Conservation (phyloP, 2,113 vertebrate species). For the Microtus montanus region DNA sequence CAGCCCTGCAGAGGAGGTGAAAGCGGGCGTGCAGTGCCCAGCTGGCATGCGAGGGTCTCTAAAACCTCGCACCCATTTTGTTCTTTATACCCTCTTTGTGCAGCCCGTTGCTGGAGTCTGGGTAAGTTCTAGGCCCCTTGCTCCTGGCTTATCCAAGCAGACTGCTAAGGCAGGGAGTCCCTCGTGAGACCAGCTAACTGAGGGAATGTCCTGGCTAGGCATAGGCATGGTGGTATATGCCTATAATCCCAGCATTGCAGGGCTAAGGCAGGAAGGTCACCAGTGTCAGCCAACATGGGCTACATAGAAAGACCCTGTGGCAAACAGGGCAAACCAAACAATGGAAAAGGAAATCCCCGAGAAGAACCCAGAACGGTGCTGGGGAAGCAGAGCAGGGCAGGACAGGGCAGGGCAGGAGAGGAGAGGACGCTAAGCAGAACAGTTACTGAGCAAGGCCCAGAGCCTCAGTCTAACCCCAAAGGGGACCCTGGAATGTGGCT, state of each 20-base stretch:
- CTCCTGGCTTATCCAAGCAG: not conserved
- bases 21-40: not conserved
- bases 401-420: not conserved
- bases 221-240: not conserved
- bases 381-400: not conserved
- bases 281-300: not conserved
- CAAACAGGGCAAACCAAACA: not conserved
- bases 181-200: not conserved
- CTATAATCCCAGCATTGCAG: not conserved
- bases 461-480: not conserved
- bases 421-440: not conserved
- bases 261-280: not conserved
- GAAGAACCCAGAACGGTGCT: not conserved
- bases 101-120: not conserved
- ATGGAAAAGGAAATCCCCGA: not conserved
- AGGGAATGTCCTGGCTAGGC: not conserved
- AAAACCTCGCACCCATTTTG: rapidly evolving
- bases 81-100: not conserved
- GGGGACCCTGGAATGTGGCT: not conserved
- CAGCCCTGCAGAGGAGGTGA: not conserved
- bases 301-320: not conserved
- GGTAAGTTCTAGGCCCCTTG: not conserved
- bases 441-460: not conserved
- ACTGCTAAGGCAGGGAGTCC: not conserved
- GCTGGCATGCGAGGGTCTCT: not conserved